Conservation (phyloP, 2,797 vertebrate species). For the Rhinatrema bivittatum region DNA sequence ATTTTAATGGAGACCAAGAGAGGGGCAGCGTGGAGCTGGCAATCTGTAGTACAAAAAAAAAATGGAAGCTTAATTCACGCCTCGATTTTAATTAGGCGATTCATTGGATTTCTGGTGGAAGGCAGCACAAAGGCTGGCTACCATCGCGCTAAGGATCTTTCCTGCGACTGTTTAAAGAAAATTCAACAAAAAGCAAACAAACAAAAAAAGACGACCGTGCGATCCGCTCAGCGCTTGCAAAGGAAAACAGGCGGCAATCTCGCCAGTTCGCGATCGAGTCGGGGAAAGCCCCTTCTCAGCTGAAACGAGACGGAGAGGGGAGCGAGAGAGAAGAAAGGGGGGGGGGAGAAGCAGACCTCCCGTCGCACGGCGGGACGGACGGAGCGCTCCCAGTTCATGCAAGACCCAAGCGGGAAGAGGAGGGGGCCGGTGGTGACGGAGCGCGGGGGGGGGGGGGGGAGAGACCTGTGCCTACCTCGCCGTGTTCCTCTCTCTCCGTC, state of each 20-base stretch:
- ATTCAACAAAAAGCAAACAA: constrained; percentile 6
- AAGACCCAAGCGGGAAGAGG: constrained; percentile 12
- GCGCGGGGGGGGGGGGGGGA: constrained; percentile 1
- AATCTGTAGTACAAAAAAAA: constrained; percentile 65
- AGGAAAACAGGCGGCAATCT: constrained; percentile 16
- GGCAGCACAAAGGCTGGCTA: constrained; percentile 49
- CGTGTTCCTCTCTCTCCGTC: constrained; percentile 7
- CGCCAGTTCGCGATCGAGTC: constrained; percentile 14
- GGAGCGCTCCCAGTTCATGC: not conserved
- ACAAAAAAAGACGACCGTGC: not conserved
- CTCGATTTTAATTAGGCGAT: constrained; percentile 70
- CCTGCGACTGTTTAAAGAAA: constrained; percentile 57
- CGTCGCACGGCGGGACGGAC: not conserved
- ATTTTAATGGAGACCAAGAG: constrained; percentile 66
- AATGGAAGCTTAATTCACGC: constrained; percentile 68
- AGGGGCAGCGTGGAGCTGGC: constrained; percentile 52
- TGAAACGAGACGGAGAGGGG: not conserved
- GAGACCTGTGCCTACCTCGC: not conserved
- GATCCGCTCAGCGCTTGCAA: constrained; percentile 22
- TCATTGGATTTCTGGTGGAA: constrained; percentile 58
- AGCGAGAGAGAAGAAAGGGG: not conserved
- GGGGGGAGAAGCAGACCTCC: constrained; percentile 23
- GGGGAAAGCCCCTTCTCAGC: constrained; percentile 28
- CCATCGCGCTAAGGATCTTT: constrained; percentile 50
- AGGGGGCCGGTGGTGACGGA: too few species aligned